Conservation (phyloP, 2,797 vertebrate genomes). For the Micromesistius poutassou region DNA sequence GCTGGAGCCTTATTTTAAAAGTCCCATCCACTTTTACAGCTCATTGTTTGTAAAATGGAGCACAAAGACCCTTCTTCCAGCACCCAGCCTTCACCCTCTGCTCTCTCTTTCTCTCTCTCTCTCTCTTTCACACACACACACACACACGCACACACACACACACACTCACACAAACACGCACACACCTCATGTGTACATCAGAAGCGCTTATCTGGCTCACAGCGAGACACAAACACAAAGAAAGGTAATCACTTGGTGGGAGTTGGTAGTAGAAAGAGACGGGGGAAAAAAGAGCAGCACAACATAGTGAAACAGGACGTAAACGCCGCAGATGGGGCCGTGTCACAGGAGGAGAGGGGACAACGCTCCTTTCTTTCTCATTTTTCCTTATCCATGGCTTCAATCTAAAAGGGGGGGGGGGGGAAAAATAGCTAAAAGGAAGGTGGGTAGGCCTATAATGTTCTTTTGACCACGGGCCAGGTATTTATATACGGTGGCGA, state of each 20-base stretch:
- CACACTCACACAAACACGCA: background rate
- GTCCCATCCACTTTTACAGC: conserved; percentile 52
- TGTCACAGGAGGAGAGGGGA: background rate
- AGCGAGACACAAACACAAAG: conserved; percentile 37
- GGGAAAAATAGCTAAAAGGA: background rate
- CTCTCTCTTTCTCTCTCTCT: conserved; percentile 6
- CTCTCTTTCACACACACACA: background rate
- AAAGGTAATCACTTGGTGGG: background rate
- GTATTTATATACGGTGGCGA: background rate
- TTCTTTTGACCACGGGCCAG: background rate
- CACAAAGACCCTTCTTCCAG: conserved; percentile 27
- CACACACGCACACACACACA: too few relatives aligned
- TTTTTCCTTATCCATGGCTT: background rate
- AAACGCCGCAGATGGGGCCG: background rate
- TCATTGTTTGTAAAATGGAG: conserved; percentile 56
- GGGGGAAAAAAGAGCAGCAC: background rate
- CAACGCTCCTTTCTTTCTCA: background rate
- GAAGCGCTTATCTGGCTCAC: conserved; percentile 50
- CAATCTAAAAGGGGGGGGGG: background rate
- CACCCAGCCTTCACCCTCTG: background rate
- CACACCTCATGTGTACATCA: conserved; percentile 43
- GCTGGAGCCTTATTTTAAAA: conserved; percentile 48
- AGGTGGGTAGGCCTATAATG: background rate
- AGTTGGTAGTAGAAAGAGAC: background rate
- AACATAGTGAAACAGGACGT: background rate